These are phyloP conservation scores for Pardalotus punctatus DNA, from an alignment of 2,113 vertebrate species.

Conservation along the genomic window DNA sequence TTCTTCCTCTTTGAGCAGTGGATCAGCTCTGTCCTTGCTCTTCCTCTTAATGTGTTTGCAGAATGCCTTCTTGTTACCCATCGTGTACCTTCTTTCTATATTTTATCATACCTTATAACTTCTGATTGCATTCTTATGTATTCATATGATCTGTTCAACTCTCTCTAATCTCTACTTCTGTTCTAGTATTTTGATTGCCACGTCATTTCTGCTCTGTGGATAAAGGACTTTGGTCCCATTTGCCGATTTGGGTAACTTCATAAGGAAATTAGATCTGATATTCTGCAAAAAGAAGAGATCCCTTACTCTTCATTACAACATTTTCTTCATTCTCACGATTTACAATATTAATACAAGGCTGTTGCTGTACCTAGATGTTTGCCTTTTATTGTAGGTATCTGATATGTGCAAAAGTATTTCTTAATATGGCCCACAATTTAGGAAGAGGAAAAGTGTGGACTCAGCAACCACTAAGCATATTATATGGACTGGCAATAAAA, in stretches of 20 bases:
- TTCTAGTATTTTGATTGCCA: not conserved
- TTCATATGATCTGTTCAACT: not conserved
- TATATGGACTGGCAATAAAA: slow-evolving; percentile 29
- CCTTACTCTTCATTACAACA: not conserved
- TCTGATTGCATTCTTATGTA: not conserved
- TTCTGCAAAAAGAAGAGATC: not conserved
- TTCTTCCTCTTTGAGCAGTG: not conserved
- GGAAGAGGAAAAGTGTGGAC: not conserved
- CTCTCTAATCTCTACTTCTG: not conserved
- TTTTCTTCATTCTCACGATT: not conserved
- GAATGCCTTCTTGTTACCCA: not conserved
- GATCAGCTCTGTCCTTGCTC: not conserved
- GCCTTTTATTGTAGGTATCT: not conserved
- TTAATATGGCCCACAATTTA: not conserved
- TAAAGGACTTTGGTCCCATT: not conserved
- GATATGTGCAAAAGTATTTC: not conserved
- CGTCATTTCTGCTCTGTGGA: not conserved
- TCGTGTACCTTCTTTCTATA: accelerated
- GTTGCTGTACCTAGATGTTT: not conserved
- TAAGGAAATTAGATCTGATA: not conserved
- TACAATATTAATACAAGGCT: not conserved
- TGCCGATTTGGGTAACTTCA: not conserved
- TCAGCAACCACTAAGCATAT: not conserved
- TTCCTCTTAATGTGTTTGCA: not conserved
- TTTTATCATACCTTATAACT: not conserved